Percentiles rank a stretch among this genome's conserved stretches.
Conservation (phyloP, 2,797 vertebrate genomes). For the Phylloscopus collybita region DNA sequence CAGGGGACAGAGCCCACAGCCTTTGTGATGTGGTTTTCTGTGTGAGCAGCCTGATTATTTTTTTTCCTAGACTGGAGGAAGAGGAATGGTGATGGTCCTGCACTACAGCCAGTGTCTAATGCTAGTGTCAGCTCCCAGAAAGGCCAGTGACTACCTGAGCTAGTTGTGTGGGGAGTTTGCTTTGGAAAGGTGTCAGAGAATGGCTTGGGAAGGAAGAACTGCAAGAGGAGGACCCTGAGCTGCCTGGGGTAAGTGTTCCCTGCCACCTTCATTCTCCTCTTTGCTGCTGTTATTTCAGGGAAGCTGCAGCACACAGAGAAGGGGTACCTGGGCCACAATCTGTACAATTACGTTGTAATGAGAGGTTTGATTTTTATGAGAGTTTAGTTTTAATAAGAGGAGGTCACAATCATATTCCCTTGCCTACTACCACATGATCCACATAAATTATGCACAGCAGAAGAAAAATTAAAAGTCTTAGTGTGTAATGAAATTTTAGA, state of each 20-base stretch:
- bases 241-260: neutral
- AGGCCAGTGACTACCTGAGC: neutral
- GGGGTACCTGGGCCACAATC: neutral
- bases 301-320: neutral
- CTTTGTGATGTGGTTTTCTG: neutral
- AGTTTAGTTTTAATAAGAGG: neutral
- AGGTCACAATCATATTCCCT: neutral
- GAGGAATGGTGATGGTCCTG: conserved; percentile 13
- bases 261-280: neutral
- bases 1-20: neutral
- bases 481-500: neutral
- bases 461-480: neutral
- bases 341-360: neutral
- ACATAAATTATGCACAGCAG: neutral
- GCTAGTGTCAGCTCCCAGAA: neutral
- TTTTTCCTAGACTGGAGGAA: conserved; percentile 47
- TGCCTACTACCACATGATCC: neutral
- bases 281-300: neutral
- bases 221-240: neutral
- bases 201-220: neutral
- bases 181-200: neutral
- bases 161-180: neutral
- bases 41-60: neutral
- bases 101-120: neutral
- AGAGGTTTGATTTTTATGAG: neutral